These are phyloP conservation scores for Rousettus madagascariensis DNA, from an alignment of 2,797 vertebrate genomes.

Conservation along the genomic window DNA sequence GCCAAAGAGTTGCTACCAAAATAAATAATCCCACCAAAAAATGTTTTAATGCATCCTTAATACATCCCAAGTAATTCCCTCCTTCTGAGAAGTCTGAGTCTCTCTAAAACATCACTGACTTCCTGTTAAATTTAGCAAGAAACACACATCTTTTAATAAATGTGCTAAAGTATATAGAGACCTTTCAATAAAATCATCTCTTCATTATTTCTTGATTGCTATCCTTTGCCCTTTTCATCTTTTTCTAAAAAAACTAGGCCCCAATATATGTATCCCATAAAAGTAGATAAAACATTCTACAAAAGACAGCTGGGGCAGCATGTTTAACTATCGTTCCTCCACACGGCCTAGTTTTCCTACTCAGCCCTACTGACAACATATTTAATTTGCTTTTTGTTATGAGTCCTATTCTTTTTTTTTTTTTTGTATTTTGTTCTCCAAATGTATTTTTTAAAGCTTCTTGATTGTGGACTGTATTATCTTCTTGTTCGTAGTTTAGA, in stretches of 20 bases:
- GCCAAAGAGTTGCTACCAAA: slow-evolving; percentile 22
- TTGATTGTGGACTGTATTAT: background rate
- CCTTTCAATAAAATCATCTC: background rate
- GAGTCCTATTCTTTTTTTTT: background rate
- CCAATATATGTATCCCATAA: background rate
- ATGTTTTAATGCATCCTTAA: background rate
- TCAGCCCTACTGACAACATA: background rate
- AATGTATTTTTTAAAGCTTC: slow-evolving; percentile 14
- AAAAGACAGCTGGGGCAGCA: background rate
- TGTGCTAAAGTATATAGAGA: background rate
- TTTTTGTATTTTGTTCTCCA: background rate
- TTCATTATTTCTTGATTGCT: slow-evolving; percentile 30
- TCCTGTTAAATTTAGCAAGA: background rate
- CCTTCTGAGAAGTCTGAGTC: background rate
- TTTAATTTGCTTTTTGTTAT: background rate
- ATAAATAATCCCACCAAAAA: background rate
- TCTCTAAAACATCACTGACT: slow-evolving; percentile 12
- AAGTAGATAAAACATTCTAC: background rate
- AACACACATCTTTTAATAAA: slow-evolving; percentile 24
- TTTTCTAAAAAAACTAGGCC: background rate
- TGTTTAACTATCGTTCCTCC: background rate
- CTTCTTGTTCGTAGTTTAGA: background rate
- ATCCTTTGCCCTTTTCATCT: background rate
- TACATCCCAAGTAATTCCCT: background rate
- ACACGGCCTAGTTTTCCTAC: background rate